phyloP scores from a whole-genome alignment of 1,140 invertebrate genomes.

The Lethocerus indicus region DNA sequence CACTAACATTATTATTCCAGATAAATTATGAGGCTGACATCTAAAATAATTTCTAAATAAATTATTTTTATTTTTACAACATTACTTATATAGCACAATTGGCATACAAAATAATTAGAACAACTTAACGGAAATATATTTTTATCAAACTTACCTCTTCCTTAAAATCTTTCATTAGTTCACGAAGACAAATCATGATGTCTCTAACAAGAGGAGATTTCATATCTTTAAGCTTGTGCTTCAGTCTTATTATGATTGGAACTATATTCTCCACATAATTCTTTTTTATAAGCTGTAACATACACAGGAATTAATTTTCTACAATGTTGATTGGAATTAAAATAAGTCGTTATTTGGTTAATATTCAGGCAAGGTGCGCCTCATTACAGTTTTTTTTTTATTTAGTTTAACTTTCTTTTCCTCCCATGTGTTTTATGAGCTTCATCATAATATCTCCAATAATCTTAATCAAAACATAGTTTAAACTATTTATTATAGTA shows the following conservation, averaged over 20 bases:
- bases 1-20: not conserved
- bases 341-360: not conserved
- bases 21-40: not conserved
- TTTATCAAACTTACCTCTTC: slow-evolving; percentile 23
- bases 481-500: too few relatives aligned
- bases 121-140: not conserved
- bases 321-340: slow-evolving; percentile 4
- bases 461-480: too few relatives aligned
- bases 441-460: too few relatives aligned
- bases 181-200: slow-evolving; percentile 26
- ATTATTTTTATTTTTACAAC: not conserved
- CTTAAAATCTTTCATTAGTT: slow-evolving; percentile 35
- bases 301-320: slow-evolving; percentile 20
- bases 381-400: too few relatives aligned
- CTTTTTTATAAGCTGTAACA: slow-evolving; percentile 28
- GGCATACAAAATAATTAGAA: not conserved
- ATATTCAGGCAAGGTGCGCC: too few relatives aligned
- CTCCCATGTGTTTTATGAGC: too few relatives aligned
- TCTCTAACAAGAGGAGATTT: slow-evolving; percentile 25
- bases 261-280: slow-evolving; percentile 37
- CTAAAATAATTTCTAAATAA: not conserved
- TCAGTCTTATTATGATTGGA: slow-evolving; percentile 35
- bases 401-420: too few relatives aligned
- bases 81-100: not conserved
- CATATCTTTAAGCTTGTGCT: slow-evolving; percentile 26